A percentile compares a stretch with the other conserved stretches of the same genome.
Evolutionary conservation across 2,113 vertebrate species (phyloP).

Genomic region (Alligator sinensis): DNA sequence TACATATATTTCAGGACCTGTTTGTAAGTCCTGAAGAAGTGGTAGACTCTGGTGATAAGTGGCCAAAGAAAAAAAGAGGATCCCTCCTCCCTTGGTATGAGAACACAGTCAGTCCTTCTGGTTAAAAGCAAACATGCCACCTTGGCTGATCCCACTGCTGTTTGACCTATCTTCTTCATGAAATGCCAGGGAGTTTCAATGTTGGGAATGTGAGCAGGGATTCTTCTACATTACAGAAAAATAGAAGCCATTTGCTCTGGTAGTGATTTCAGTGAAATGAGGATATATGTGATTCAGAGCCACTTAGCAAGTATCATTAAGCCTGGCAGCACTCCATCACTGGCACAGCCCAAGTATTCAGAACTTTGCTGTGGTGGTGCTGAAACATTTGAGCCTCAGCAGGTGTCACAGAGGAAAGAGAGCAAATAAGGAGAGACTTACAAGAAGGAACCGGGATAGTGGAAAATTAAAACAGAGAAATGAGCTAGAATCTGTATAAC

Average conservation of each 20-base stretch:
- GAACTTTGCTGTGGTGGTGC: not conserved
- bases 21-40: not conserved
- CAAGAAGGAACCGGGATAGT: not conserved
- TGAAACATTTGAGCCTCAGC: not conserved
- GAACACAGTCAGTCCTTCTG: not conserved
- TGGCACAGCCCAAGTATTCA: not conserved
- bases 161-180: rapidly evolving
- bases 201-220: not conserved
- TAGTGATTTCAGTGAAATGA: not conserved
- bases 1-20: not conserved
- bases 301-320: not conserved
- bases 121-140: not conserved
- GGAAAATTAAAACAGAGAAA: not conserved
- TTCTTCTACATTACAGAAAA: not conserved
- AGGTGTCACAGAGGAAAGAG: not conserved
- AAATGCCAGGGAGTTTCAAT: not conserved
- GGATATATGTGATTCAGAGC: not conserved
- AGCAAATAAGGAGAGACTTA: not conserved
- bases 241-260: not conserved
- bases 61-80: not conserved
- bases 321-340: not conserved
- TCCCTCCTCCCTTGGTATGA: no score
- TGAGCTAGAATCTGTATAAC: not conserved
- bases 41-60: not conserved
- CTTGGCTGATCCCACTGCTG: not conserved